Evolutionary conservation across 2,113 vertebrate species (phyloP).

Genomic region (Numenius arquata): DNA sequence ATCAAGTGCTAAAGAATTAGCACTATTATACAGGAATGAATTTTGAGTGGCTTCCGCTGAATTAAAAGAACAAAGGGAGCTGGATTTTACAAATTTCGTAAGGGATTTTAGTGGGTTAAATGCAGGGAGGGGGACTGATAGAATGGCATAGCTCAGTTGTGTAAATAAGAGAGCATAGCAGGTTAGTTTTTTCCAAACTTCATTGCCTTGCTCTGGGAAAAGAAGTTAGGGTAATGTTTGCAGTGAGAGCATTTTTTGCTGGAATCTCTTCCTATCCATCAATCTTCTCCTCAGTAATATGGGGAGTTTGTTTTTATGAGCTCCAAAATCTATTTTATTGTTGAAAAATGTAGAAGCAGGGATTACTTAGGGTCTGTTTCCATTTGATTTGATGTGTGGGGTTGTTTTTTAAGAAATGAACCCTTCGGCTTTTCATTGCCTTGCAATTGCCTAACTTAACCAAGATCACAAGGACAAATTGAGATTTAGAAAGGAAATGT

Average conservation of each 20-base stretch:
- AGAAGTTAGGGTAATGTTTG: neutral
- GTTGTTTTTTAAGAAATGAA: neutral
- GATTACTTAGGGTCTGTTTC: neutral
- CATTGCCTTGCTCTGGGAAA: neutral
- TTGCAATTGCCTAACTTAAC: neutral
- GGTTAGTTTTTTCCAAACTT: neutral
- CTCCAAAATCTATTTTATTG: neutral
- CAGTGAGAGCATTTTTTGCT: neutral
- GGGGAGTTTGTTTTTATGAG: neutral
- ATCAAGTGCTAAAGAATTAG: neutral
- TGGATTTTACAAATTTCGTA: neutral
- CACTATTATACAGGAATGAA: neutral
- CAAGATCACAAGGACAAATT: neutral
- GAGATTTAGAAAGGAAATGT: neutral
- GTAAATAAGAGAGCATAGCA: neutral
- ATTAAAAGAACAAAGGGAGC: neutral
- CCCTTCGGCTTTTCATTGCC: neutral
- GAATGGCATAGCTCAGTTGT: neutral
- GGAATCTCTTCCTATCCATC: neutral
- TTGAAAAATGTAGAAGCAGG: neutral
- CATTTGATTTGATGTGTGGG: neutral
- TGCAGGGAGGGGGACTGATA: neutral
- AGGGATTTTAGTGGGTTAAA: neutral
- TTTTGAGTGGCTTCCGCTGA: neutral
- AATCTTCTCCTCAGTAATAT: neutral